phyloP scores from a whole-genome alignment of 1,140 invertebrate species.

The Chrysomallon squamiferum region DNA sequence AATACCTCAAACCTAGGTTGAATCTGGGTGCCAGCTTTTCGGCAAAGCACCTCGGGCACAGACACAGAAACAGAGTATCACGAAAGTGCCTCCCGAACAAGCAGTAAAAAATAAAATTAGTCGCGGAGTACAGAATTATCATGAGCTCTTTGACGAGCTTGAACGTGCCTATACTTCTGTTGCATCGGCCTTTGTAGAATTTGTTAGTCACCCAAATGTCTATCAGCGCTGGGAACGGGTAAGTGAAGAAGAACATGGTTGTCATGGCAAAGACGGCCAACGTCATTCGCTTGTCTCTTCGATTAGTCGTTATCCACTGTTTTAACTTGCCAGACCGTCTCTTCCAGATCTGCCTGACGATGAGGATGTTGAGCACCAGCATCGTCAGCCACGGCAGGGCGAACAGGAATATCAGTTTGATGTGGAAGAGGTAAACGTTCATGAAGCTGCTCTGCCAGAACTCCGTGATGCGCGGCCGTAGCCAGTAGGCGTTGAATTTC shows the following conservation, averaged over 20 bases:
- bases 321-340: conserved; percentile 58
- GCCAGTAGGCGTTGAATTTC: conserved; percentile 13
- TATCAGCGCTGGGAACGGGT: conserved; percentile 70
- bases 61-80: conserved; percentile 5
- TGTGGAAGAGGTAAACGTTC: conserved; percentile 72
- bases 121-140: conserved; percentile 71
- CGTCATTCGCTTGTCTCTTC: conserved; percentile 74
- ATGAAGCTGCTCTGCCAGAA: conserved; percentile 67
- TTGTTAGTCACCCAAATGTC: conserved; percentile 47
- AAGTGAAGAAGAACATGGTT: conserved; percentile 73
- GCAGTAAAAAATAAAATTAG: conserved; percentile 78
- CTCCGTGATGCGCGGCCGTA: conserved; percentile 6
- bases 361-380: conserved; percentile 75
- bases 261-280: conserved; percentile 78
- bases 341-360: conserved; percentile 73
- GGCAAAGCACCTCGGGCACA: too few species aligned
- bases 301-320: conserved; percentile 32
- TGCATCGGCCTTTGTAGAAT: not conserved
- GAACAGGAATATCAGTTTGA: conserved; percentile 70
- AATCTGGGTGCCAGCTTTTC: too few species aligned
- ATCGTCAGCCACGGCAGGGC: conserved; percentile 72
- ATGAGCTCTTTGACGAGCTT: conserved; percentile 77
- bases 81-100: conserved; percentile 96
- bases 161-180: conserved; percentile 46
- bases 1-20: too few species aligned